Evolutionary conservation across 2,797 vertebrate genomes (phyloP).

Genomic region (Propithecus deckenii): DNA sequence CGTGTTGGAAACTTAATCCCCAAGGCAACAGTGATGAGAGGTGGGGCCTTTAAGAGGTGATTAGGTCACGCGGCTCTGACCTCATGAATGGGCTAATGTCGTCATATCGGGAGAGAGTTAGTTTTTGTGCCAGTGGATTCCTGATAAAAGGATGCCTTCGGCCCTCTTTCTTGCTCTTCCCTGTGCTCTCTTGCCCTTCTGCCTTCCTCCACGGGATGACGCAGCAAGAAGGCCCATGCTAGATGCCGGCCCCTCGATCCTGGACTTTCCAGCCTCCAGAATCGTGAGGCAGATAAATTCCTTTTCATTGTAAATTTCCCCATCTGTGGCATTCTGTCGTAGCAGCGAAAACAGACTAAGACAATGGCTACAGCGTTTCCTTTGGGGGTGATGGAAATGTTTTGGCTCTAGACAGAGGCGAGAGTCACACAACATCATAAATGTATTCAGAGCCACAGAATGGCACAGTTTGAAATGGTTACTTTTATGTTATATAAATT

Average conservation of each 20-base stretch:
- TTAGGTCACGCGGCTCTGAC: neutral
- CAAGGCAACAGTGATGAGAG: neutral
- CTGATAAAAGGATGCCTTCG: rapidly evolving
- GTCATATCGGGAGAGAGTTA: too few species aligned
- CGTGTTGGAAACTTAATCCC: neutral
- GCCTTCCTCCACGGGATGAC: neutral
- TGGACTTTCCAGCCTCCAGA: neutral
- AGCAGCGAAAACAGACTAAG: neutral
- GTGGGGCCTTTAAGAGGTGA: neutral
- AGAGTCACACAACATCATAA: neutral
- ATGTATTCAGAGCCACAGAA: neutral
- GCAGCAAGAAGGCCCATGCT: neutral
- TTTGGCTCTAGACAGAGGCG: neutral
- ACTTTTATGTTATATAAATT: neutral
- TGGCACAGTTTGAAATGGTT: neutral
- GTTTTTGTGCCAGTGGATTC: neutral
- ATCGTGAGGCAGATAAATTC: neutral
- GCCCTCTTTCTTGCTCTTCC: neutral
- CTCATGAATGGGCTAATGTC: neutral
- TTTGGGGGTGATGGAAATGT: neutral
- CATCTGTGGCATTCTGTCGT: neutral
- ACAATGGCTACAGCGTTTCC: neutral
- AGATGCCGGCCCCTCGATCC: neutral
- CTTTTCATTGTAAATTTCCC: neutral
- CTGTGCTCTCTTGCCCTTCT: neutral